Conservation (phyloP, 2,888 invertebrate species). For the Drosophila testacea region DNA sequence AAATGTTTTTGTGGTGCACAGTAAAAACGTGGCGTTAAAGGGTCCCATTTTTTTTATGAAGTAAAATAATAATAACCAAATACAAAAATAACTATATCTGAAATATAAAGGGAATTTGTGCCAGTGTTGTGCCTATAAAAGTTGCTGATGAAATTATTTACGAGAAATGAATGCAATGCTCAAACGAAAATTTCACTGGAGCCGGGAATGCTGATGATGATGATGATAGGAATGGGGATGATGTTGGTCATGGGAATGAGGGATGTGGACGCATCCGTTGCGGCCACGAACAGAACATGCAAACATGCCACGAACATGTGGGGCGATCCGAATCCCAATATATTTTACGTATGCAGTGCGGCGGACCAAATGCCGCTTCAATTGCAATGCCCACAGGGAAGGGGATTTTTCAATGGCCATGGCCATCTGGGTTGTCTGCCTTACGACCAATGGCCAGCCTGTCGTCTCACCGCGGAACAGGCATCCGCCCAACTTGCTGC, state of each 20-base stretch:
- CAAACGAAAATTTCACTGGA: conserved; percentile 13
- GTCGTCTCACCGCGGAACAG: conserved; percentile 53
- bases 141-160: conserved; percentile 74
- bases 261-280: conserved; percentile 39
- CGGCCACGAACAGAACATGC: conserved; percentile 65
- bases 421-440: conserved; percentile 79
- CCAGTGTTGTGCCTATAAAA: conserved; percentile 42
- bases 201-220: conserved; percentile 7
- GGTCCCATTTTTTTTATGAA: conserved; percentile 30
- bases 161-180: conserved; percentile 66
- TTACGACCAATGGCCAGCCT: conserved; percentile 80
- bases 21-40: conserved; percentile 30
- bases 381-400: conserved; percentile 71
- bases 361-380: conserved; percentile 64
- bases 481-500: conserved; percentile 28
- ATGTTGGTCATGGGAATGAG: conserved; percentile 23
- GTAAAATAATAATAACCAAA: conserved; percentile 43
- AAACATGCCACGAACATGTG: conserved; percentile 76
- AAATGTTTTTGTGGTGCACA: conserved; percentile 49
- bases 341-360: conserved; percentile 77
- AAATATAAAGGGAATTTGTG: conserved; percentile 40
- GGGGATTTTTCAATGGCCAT: conserved; percentile 79
- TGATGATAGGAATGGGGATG: conserved; percentile 30
- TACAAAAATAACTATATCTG: conserved; percentile 28
- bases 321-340: conserved; percentile 81